Evolutionary conservation across 2,797 vertebrate species (phyloP), one percentile per base, ranked within the genome.

Genomic region (Petrocephalus sullivani): DNA sequence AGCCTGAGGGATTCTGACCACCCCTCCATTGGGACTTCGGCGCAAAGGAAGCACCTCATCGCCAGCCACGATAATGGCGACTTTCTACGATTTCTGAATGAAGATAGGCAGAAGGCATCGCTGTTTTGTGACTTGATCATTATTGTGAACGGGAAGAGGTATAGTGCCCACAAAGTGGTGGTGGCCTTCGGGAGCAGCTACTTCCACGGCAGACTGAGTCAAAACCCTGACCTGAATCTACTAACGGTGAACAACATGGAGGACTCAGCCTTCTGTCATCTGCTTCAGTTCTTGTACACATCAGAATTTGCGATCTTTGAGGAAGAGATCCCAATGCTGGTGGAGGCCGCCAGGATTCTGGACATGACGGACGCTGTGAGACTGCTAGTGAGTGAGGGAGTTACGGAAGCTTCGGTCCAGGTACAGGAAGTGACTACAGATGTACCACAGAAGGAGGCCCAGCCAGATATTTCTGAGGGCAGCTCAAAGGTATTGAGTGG

Each of bases 101-200:
- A 97, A 4, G 98, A 99, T 90, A 94, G 98, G 0, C 96, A 96
- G 91, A 97, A 96, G 81, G 96, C 92, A 6, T 92, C 95, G 0
- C 96, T 96, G 0, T 97, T 99, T 92, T 99, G 98, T 60, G 98
- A 99, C 71, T 94, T 98, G 67, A 94, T 96, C 0, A 96, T 99
- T 91, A 94, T 95, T 10, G 98, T 98, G 51, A 96, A 97, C 88
- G 97, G 97, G 46, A 97, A 95, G 89, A 94, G 96, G 56, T 98
- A 97, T 33, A 95, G 92, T 0, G 98, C 97, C 3, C 98, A 99
- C 91, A 99, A 98, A 93, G 98, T 97, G 78, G 97, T 99, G 0
- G 94, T 99, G 89, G 98, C 98, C 10, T 98, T 99, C 7, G 98
- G 98, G 19, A 99, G 98, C 93, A 98, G 97, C 94, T 99, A 99